phyloP scores from a whole-genome alignment of 2,888 invertebrate species.

The Thysanoteuthis rhombus region DNA sequence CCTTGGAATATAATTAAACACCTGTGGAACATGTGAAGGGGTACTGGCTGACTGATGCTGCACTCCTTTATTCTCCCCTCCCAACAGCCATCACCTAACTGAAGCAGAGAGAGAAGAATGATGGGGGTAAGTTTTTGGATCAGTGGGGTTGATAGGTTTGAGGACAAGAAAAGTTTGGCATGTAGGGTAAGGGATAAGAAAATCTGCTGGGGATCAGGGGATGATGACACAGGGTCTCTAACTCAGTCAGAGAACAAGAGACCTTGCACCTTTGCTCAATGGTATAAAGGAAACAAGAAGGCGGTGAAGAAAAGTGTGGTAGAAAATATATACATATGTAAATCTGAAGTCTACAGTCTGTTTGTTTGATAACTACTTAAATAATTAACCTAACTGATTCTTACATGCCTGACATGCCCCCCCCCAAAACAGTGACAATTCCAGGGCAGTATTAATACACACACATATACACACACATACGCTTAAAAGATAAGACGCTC shows the following conservation, averaged over 20 bases:
- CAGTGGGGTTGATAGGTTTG: background rate
- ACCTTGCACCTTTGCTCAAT: background rate
- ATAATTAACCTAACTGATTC: no score
- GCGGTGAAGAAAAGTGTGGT: background rate
- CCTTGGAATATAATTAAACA: constrained; percentile 12
- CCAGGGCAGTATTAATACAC: no score
- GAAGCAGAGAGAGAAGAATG: background rate
- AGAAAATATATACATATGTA: background rate
- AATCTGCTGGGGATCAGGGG: background rate
- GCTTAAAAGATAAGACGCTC: no score
- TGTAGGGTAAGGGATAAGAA: background rate
- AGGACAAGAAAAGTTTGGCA: background rate
- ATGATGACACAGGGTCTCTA: background rate
- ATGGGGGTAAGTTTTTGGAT: background rate
- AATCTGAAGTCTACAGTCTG: background rate
- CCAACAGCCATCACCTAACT: no score
- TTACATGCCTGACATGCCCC: no score
- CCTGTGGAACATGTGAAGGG: background rate
- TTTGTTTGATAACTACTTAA: no score
- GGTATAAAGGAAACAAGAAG: background rate
- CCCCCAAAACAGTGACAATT: no score
- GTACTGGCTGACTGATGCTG: no score
- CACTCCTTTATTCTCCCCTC: no score
- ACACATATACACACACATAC: no score
- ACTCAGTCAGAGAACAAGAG: background rate